Percentiles rank a stretch among this genome's conserved stretches.
phyloP scores from a whole-genome alignment of 2,113 vertebrate genomes.

The Syngnathus floridae region DNA sequence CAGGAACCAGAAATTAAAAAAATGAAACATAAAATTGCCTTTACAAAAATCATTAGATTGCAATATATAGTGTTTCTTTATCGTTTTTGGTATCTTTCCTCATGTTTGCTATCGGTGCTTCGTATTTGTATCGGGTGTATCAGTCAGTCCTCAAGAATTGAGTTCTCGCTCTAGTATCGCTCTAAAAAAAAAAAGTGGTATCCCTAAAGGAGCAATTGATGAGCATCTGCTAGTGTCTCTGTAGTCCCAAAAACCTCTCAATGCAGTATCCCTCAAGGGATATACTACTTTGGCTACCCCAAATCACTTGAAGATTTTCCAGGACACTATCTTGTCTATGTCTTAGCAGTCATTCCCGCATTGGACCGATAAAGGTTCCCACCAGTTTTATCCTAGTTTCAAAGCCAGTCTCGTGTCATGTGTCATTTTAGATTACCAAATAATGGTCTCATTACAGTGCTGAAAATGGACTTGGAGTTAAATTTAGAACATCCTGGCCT shows the following conservation, averaged over 20 bases:
- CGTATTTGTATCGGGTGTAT: too few species aligned
- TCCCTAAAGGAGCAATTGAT: background rate
- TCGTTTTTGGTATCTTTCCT: too few species aligned
- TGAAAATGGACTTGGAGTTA: constrained; percentile 61
- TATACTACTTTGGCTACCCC: background rate
- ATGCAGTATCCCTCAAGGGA: background rate
- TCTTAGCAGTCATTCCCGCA: background rate
- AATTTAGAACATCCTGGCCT: constrained; percentile 69
- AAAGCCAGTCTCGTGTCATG: constrained; percentile 20
- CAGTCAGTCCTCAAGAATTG: too few species aligned
- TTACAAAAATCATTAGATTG: too few species aligned
- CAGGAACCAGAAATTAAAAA: too few species aligned
- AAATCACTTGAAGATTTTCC: background rate
- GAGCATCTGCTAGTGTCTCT: background rate
- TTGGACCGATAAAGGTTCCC: background rate
- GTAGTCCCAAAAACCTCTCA: background rate
- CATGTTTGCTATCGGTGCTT: too few species aligned
- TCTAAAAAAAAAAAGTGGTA: too few species aligned
- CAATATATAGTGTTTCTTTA: too few species aligned
- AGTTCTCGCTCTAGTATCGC: too few species aligned
- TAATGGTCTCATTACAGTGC: constrained; percentile 69
- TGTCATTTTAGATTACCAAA: constrained; percentile 56
- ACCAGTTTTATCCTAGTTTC: background rate
- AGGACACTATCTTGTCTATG: background rate
- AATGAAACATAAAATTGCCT: too few species aligned